Evolutionary conservation across 2,113 vertebrate species (phyloP).

Genomic region (Bagarius yarrelli): DNA sequence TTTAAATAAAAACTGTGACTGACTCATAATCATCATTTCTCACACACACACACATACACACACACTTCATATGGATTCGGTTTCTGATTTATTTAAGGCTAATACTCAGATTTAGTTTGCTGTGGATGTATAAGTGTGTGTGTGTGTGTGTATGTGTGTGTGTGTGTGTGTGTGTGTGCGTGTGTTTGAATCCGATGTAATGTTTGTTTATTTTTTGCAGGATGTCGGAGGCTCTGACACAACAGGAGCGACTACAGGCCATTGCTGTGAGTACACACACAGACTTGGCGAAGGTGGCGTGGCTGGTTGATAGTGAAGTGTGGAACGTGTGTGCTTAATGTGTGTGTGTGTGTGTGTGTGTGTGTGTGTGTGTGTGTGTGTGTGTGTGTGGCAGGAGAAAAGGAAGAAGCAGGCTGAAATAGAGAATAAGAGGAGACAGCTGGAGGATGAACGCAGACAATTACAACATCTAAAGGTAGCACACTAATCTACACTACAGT

Average conservation of each 20-base stretch:
- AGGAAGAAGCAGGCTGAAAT: conserved; percentile 87
- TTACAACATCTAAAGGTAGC: conserved; percentile 92
- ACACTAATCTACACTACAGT: not conserved
- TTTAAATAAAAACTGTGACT: too few relatives aligned
- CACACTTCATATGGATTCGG: not conserved
- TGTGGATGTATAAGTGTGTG: not conserved
- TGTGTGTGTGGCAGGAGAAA: conserved; percentile 79
- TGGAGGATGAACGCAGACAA: conserved; percentile 89
- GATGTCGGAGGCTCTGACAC: conserved; percentile 74
- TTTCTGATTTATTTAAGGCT: not conserved
- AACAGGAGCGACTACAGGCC: conserved; percentile 74
- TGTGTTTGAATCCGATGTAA: not conserved
- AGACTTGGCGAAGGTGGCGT: not conserved
- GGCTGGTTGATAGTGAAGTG: not conserved
- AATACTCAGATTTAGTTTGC: not conserved
- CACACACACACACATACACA: not conserved
- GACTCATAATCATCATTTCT: too few relatives aligned
- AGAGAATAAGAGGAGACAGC: conserved; percentile 86
- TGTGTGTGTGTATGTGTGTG: not conserved
- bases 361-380: not conserved
- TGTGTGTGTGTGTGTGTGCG: conserved; percentile 1
- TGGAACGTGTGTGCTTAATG: not conserved
- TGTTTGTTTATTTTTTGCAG: conserved; percentile 47
- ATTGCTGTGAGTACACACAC: conserved; percentile 68
- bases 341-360: not conserved